Evolutionary conservation across 2,797 vertebrate species (phyloP), one percentile per base, ranked within the genome.

Genomic region (Mastacembelus armatus): DNA sequence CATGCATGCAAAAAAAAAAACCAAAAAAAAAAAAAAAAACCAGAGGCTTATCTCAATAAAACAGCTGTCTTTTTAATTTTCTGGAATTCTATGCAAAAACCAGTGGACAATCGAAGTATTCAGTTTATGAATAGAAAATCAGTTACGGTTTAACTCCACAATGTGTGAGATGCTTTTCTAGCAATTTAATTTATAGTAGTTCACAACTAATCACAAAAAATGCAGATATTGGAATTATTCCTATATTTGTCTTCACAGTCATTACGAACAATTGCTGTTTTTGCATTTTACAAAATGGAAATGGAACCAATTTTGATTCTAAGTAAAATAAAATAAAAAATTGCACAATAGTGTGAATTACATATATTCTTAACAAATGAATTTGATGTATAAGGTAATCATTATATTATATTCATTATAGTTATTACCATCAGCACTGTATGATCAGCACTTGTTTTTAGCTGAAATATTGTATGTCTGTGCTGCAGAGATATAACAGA

Each of bases 31-130:
- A n/a, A n/a, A n/a, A n/a, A n/a, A n/a, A 39, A 39, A 14, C 11
- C 16, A 0, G 43, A 60, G 66, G 74, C 89, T 90, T 92, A 90
- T 91, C 89, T 88, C 80, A 75, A 49, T 74, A 80, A 66, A 83
- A 86, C 89, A 90, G 89, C 89, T 85, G 89, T 68, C 70, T 72
- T 84, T 88, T 87, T 63, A 81, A 84, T 88, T 91, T 91, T 85
- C 63, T 78, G 50, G 79, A 56, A 76, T 78, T 77, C 33, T 49
- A 26, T 5, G 16, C 21, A 66, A 74, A 78, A 77, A 74, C 35
- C 49, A 32, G 57, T 58, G 12, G 21, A 35, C 12, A 57, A 71
- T 77, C 66, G 76, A 49, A 79, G 72, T 72, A 62, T 63, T 79
- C 45, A 35, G 59, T 77, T 67, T 65, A 60, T 60, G 57, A 82